Evolutionary conservation across 2,888 invertebrate genomes (phyloP).

Genomic region (Adineta ricciae): DNA sequence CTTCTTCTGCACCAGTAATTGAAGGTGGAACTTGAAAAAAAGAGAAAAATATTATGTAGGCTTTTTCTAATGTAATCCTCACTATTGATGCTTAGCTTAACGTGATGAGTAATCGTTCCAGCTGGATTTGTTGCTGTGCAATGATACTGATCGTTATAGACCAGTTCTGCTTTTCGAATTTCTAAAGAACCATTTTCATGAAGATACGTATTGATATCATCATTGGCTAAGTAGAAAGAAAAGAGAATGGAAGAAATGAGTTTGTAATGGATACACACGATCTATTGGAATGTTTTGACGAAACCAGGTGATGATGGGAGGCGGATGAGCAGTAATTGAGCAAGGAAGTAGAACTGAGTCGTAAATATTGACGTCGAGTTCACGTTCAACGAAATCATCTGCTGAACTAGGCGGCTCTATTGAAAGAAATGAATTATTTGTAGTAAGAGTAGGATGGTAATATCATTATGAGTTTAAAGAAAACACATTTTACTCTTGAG

Average conservation of each 20-base stretch:
- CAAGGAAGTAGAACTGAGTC: slow-evolving; percentile 51
- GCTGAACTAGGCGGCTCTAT: background rate
- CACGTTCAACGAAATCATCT: background rate
- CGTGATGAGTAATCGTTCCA: background rate
- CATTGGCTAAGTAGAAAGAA: background rate
- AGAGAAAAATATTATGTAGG: background rate
- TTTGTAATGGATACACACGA: background rate
- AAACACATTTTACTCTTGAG: no score
- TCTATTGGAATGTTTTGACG: background rate
- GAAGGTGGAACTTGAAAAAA: slow-evolving; percentile 8
- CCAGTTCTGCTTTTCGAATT: background rate
- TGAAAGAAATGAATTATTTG: no score
- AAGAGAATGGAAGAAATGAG: no score
- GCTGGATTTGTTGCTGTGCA: background rate
- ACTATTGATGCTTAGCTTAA: background rate
- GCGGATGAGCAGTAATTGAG: slow-evolving; percentile 38
- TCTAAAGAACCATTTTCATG: background rate
- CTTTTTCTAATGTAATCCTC: background rate
- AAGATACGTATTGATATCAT: background rate
- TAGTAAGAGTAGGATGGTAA: no score
- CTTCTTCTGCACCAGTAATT: background rate
- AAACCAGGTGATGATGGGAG: background rate
- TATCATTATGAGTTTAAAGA: no score
- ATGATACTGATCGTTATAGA: background rate
- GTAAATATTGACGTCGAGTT: slow-evolving; percentile 41